Base-by-base conservation (phyloP, 2,113 vertebrate species). In the Ibidorhyncha struthersii region DNA sequence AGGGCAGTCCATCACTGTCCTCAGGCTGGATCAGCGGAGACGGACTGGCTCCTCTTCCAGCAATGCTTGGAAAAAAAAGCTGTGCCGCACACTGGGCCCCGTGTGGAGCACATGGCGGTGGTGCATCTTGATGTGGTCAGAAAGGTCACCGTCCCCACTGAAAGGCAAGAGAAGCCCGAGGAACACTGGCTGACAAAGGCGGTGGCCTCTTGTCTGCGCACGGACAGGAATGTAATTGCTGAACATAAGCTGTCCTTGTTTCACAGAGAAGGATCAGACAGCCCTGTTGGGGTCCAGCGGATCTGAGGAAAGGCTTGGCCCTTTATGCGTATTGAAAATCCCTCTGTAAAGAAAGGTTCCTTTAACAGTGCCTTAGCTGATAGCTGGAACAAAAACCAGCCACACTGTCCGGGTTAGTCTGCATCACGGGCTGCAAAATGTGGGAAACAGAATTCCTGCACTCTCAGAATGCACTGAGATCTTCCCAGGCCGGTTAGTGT, bases 231-330 rank as follows among this genome's bases (percentile, higher is more conserved):
- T 78, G 95, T 97, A 97, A 96, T 97, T 97, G 96, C 96, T 90
- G 89, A 96, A 96, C 94, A 96, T 97, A 96, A 96, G 95, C 94
- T 90, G 93, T 82, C 93, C 91, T 97, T 96, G 94, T 97, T 96
- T 93, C 93, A 82, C 53, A 23, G 93, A 82, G 94, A 95, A 94
- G 93, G 92, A 91, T 88, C 94, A 94, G 91, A 94, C 89, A 96
- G 94, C 78, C 70, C 77, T 1, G 32, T 72, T 91, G 94, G 93
- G 73, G 83, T 95, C 95, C 89, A 91, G 86, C 45, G 94, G 91
- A 96, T 93, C 84, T 87, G 84, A 95, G 73, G 66, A 59, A 96
- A 90, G 36, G 84, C 82, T 91, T 67, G 65, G 74, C 41, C 70
- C 43, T 89, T 89, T 62, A 83, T 84, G 79, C 4, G 8, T 53